Evolutionary conservation across 2,888 invertebrate genomes (phyloP), one percentile per base, ranked within the genome.

Genomic region (Sarcophaga subvicina): DNA sequence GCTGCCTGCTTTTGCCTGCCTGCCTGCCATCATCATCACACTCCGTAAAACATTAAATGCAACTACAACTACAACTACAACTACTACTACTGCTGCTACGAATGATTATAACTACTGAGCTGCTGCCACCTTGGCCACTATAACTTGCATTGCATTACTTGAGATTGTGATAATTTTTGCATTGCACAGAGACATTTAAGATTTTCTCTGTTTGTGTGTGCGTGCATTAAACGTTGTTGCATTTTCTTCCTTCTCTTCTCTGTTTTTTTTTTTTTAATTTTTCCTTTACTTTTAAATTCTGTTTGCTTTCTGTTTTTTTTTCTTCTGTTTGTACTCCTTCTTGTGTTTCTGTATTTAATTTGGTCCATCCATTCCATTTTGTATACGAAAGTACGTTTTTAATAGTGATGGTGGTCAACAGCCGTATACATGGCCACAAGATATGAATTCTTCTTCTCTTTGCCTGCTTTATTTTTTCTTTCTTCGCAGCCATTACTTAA

Each of bases 81-180:
- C 60, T 54, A 69, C 14, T 47, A 66, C 70, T 62, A 54, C 70
- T 66, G 66, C 49, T 62, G 67, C 59, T 77, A 70, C 37, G 10
- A 37, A 37, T 5, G 54, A 54, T 54, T 54, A 54, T 64, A 54
- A 37, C 54, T 54, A 63, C 22, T 64, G 47, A 4, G 59, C n/a
- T 5, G 14, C 2, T 2, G 22, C 37, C 49, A 66, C 47, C 64
- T 54, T 14, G 25, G 20, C 82, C 45, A 76, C 81, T 64, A 59
- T 66, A 47, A 70, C 60, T 59, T 59, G 10, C 20, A 20, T 64
- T 59, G 75, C 84, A 76, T 76, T 80, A 71, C 60, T 85, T 71
- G 54, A 80, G 71, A 80, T 71, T 80, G 84, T 76, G 84, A 85
- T 85, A 80, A 80, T 85, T 76, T 84, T 20, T 37, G 37, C 37